Percentiles rank a stretch among this genome's conserved stretches.
These are phyloP conservation scores for Cydia fagiglandana DNA, from an alignment of 1,140 invertebrate genomes.

Conservation along the genomic window DNA sequence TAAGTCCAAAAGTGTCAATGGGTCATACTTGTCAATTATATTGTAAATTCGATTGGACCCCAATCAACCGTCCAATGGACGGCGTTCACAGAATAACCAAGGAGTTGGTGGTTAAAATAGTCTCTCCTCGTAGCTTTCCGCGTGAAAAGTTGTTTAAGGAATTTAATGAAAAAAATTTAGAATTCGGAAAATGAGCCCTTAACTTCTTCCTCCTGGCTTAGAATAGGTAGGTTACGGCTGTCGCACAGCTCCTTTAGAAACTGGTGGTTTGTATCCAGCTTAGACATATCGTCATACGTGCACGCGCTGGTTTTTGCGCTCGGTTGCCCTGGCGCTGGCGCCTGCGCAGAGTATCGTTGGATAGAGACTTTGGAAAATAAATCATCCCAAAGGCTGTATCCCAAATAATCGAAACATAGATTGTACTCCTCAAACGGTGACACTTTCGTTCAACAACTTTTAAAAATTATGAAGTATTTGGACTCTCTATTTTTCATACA, in stretches of 20 bases:
- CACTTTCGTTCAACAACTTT: too few relatives aligned
- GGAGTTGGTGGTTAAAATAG: neutral
- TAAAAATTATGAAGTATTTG: too few relatives aligned
- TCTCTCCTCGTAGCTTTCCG: neutral
- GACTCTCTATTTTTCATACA: too few relatives aligned
- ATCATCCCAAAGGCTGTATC: too few relatives aligned
- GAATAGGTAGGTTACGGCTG: too few relatives aligned
- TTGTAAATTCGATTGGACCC: neutral
- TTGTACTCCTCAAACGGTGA: too few relatives aligned
- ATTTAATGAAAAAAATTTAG: slow-evolving; percentile 8
- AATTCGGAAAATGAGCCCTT: neutral
- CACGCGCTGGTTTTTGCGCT: neutral
- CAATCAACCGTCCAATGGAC: neutral
- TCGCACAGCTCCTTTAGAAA: neutral
- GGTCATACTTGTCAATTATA: neutral
- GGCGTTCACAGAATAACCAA: neutral
- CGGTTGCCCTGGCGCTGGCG: neutral
- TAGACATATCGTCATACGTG: too few relatives aligned
- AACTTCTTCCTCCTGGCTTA: too few relatives aligned
- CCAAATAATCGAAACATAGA: too few relatives aligned
- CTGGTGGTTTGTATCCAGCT: neutral
- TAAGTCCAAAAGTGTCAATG: neutral
- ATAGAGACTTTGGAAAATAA: neutral
- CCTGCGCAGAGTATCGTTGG: neutral
- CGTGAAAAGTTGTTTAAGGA: neutral